phyloP scores from a whole-genome alignment of 2,888 invertebrate species.

The Heteromurus nitidus region DNA sequence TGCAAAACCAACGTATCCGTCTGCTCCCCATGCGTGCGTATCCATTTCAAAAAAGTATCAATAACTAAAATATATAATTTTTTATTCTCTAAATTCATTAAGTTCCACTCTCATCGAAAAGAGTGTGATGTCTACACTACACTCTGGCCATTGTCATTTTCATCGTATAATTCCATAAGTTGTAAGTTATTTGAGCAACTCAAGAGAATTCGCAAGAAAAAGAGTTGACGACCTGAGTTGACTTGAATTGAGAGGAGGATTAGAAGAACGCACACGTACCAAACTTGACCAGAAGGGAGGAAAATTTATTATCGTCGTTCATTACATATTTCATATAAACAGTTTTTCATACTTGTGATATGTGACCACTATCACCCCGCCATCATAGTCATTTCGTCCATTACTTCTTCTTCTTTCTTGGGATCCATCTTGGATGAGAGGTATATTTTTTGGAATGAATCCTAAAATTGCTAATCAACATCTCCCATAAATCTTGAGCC shows the following conservation, averaged over 20 bases:
- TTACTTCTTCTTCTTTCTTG: slow-evolving; percentile 12
- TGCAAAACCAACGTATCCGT: too few species aligned
- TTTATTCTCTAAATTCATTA: slow-evolving; percentile 62
- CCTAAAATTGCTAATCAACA: slow-evolving; percentile 68
- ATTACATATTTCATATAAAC: slow-evolving; percentile 45
- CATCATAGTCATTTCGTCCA: slow-evolving; percentile 47
- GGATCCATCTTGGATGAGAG: slow-evolving; percentile 39
- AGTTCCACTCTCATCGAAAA: slow-evolving; percentile 25
- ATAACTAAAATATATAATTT: slow-evolving; percentile 41
- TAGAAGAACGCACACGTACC: neutral
- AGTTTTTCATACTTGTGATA: slow-evolving; percentile 20
- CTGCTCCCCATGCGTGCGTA: slow-evolving; percentile 10
- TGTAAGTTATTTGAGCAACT: slow-evolving; percentile 4
- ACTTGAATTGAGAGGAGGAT: slow-evolving; percentile 5
- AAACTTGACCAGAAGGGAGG: slow-evolving; percentile 14
- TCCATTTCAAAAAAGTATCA: slow-evolving; percentile 42
- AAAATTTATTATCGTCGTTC: slow-evolving; percentile 53
- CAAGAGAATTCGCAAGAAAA: neutral
- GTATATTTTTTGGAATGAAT: slow-evolving; percentile 64
- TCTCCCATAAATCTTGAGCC: slow-evolving; percentile 66
- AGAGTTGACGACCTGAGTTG: slow-evolving; percentile 18
- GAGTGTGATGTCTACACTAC: too few species aligned
- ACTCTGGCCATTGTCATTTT: slow-evolving; percentile 32
- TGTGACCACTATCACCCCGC: slow-evolving; percentile 37
- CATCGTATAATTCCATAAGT: neutral